Evolutionary conservation across 2,113 vertebrate genomes (phyloP).

Genomic region (Datnioides undecimradiatus): DNA sequence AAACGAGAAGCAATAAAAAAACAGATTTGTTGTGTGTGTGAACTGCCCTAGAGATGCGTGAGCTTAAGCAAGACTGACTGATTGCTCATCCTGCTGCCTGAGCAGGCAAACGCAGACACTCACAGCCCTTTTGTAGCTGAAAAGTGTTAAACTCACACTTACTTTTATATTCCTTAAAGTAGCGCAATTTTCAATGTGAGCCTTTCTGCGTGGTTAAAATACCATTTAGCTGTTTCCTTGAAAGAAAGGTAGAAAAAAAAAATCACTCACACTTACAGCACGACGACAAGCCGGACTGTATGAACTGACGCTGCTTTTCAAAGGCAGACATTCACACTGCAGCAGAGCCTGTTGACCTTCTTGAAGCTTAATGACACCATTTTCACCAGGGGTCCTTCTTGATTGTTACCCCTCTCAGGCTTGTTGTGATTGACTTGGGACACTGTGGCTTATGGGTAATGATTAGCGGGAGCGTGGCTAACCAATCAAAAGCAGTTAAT

Average conservation of each 20-base stretch:
- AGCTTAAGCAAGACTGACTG: slow-evolving; percentile 47
- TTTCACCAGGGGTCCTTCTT: slow-evolving; percentile 17
- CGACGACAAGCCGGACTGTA: background rate
- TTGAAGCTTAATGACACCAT: background rate
- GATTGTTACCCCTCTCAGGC: slow-evolving; percentile 20
- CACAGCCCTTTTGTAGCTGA: background rate
- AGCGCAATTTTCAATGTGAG: background rate
- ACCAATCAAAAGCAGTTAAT: slow-evolving; percentile 64
- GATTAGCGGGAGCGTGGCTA: slow-evolving; percentile 32
- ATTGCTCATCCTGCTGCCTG: slow-evolving; percentile 26
- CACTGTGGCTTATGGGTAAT: slow-evolving; percentile 24
- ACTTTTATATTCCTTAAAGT: background rate
- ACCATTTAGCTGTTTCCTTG: background rate
- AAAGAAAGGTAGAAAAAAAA: background rate
- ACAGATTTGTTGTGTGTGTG: slow-evolving; percentile 46
- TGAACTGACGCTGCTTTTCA: background rate
- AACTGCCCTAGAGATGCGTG: slow-evolving; percentile 43
- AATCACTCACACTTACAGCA: background rate
- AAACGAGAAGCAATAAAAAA: slow-evolving; percentile 53
- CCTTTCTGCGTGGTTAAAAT: background rate
- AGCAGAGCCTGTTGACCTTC: slow-evolving; percentile 1
- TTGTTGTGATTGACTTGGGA: slow-evolving; percentile 38
- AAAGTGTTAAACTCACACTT: background rate
- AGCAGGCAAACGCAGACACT: background rate
- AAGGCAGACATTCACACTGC: background rate